Evolutionary conservation across 2,888 invertebrate species (phyloP).

Genomic region (Fragum sueziense): DNA sequence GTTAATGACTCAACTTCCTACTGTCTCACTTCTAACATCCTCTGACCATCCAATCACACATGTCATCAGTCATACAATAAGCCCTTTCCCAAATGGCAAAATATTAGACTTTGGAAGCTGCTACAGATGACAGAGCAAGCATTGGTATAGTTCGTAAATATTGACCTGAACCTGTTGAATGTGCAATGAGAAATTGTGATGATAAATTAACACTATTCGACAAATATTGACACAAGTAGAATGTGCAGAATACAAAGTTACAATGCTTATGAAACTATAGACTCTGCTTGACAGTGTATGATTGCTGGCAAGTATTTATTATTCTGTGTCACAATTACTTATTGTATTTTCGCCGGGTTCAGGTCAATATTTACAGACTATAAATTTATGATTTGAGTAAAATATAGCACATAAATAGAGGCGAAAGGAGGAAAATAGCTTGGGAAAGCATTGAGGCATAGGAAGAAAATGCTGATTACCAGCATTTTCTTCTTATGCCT

Average conservation of each 20-base stretch:
- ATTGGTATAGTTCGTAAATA: no score
- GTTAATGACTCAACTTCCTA: no score
- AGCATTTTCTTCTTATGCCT: background rate
- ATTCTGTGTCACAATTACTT: no score
- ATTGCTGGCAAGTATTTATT: no score
- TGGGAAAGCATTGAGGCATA: slow-evolving; percentile 1
- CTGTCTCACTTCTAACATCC: background rate
- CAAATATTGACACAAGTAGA: background rate
- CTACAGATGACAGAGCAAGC: no score
- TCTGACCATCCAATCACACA: background rate
- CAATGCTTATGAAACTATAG: background rate
- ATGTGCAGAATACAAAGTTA: no score
- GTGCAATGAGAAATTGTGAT: background rate
- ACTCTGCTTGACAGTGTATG: no score
- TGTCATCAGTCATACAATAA: background rate
- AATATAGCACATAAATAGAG: no score
- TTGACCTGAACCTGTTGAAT: no score
- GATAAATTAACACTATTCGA: background rate
- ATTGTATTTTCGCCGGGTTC: no score
- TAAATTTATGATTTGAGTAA: background rate
- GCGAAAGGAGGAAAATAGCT: no score
- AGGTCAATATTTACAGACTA: background rate
- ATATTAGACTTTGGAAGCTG: no score
- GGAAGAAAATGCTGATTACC: slow-evolving; percentile 1
- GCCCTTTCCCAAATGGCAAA: background rate